Evolutionary conservation across 2,113 vertebrate genomes (phyloP), one percentile per base, ranked within the genome.

Genomic region (Fukomys damarensis): DNA sequence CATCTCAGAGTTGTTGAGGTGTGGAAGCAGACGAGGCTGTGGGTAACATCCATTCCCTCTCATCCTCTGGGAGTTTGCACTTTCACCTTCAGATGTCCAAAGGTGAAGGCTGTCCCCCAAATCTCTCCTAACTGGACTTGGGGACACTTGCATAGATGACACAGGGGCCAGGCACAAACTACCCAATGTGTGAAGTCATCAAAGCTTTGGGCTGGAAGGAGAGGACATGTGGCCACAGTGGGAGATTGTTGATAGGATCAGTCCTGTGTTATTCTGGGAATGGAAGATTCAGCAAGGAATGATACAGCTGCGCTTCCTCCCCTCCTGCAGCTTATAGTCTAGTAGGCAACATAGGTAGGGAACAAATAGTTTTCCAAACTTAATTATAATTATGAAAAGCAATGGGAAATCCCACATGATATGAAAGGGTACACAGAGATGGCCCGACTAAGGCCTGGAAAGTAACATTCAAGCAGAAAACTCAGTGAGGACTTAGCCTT

Each of bases 341-440:
- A 43, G 1, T 3, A 46, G 58, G 38, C 26, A 79, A 56, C 46
- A 65, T 1, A 68, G 58, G 77, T 0, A 11, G 30, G 72, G 41
- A 68, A 59, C 20, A 59, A 56, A 77, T 6, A 17, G 10, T 58
- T 46, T 84, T 54, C 61, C 30, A 72, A 83, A 79, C 46, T 46
- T 90, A 52, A 52, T 30, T 63, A 70, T 59, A 84, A 83, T 24
- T 38, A 43, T 32, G 46, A 79, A 74, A 92, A 77, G 83, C 56
- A 28, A 52, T 28, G 35, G 65, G 70, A 87, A 80, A 52, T 46
- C 22, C 58, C 63, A 32, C 28, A 20, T 32, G 66, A 54, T 1
- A 26, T 24, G 41, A 43, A 46, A 76, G 14, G 65, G 2, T 68
- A 28, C 35, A 11, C 14, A 58, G 16, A 61, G 32, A 77, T 56